phyloP scores from a whole-genome alignment of 37 sponge, comb jelly and placozoan species.

The Ianthella basta region DNA sequence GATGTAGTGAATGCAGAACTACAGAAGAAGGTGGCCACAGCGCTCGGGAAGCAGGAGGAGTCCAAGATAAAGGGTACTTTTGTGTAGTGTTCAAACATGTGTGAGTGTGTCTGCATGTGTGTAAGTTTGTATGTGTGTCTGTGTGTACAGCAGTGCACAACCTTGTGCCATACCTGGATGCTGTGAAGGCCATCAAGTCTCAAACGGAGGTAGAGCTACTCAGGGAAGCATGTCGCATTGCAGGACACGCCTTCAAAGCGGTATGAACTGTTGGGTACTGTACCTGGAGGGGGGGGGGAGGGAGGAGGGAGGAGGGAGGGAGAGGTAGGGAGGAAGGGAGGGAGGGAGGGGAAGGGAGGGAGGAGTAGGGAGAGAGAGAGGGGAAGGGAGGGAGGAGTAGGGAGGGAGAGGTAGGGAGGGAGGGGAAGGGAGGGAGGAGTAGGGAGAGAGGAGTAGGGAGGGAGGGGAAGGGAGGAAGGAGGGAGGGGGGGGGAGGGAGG shows the following conservation, averaged over 20 bases:
- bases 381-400: too few relatives aligned
- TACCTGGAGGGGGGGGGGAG: too few relatives aligned
- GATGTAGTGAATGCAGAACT: constrained; percentile 23
- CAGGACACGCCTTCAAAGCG: constrained; percentile 55
- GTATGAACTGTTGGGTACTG: constrained; percentile 2
- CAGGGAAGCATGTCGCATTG: constrained; percentile 57
- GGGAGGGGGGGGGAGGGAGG: too few relatives aligned
- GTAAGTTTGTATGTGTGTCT: constrained; percentile 17
- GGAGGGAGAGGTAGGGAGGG: too few relatives aligned
- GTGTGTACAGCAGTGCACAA: constrained; percentile 55
- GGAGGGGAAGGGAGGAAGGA: too few relatives aligned
- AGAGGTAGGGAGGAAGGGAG: too few relatives aligned
- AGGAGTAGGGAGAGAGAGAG: too few relatives aligned
- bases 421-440: too few relatives aligned
- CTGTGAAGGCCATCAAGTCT: constrained; percentile 63
- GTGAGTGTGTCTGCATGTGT: constrained; percentile 22
- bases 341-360: too few relatives aligned
- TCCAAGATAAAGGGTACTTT: constrained; percentile 57
- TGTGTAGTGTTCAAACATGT: not conserved
- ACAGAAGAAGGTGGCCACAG: constrained; percentile 34
- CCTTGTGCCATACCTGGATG: constrained; percentile 33
- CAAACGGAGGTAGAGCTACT: constrained; percentile 54
- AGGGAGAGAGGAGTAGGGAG: too few relatives aligned
- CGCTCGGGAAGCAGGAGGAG: constrained; percentile 31
- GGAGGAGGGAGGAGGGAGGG: too few relatives aligned